Base-by-base conservation (phyloP, 1,140 invertebrate genomes). In the Acyrthosiphon pisum region DNA sequence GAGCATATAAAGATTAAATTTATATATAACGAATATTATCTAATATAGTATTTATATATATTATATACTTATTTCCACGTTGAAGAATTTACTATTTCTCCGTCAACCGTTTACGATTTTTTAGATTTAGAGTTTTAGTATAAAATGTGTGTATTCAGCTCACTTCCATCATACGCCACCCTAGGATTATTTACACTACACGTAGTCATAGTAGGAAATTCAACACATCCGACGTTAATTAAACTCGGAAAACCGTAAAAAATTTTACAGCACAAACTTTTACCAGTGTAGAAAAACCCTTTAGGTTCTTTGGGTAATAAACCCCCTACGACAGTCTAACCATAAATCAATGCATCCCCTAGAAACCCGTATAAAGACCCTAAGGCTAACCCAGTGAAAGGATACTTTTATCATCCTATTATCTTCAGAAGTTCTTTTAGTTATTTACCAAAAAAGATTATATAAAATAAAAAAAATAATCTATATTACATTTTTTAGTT, bases 331-430 rank as follows among this genome's bases (percentile, higher is more conserved):
- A 41, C 81, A 84, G 48, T 53, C 48, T 8, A 35, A 30, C 48
- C 48, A 93, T 93, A 93, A 93, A 93, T 93, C 91, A 93, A 50
- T 86, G 35, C 81, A 84, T 93, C 81, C 68, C 81, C 35, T 86
- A 41, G 81, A 84, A 84, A 93, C n/a, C 50, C 48, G 35, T 84
- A 93, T 83, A 35, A 93, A 84, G 37, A 37, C 81, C 35, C 18
- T 37, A 83, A 44, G 50, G 91, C 41, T 50, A 56, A 37, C 50
- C 76, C 46, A 37, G 48, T 50, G 23, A 93, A 86, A 93, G 81
- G 81, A 93, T 93, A 86, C 76, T 92, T 92, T 83, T 83, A 83
- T 92, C 81, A 93, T 93, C 81, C 48, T 93, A 86, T 86, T 56
- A 93, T 92, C 68, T 91, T 83, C n/a, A 44, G 37, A 83, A 81